Percentiles rank a stretch among this genome's conserved stretches.
Conservation (phyloP, 2,888 invertebrate genomes). For the Drosophila parthenogenetica region DNA sequence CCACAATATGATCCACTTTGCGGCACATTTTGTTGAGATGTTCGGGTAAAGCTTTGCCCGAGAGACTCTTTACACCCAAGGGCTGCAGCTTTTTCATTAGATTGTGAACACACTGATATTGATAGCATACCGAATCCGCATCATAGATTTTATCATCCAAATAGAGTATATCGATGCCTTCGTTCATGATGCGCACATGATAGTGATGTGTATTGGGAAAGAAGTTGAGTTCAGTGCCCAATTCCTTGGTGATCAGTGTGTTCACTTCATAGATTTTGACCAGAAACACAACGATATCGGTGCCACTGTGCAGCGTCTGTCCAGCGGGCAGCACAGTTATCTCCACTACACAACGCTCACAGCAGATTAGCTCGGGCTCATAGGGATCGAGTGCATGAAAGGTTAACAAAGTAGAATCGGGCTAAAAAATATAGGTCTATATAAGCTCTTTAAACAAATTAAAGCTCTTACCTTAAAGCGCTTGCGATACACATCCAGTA, state of each 20-base stretch:
- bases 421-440: conserved; percentile 21
- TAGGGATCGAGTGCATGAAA: conserved; percentile 60
- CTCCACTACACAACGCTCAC: conserved; percentile 51
- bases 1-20: conserved; percentile 5
- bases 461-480: conserved; percentile 49
- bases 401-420: conserved; percentile 46
- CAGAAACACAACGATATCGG: conserved; percentile 55
- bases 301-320: conserved; percentile 37
- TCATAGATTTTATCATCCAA: conserved; percentile 54
- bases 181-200: conserved; percentile 54
- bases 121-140: conserved; percentile 25
- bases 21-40: conserved; percentile 45
- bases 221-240: conserved; percentile 61
- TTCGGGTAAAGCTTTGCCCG: conserved; percentile 51
- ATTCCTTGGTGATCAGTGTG: conserved; percentile 57
- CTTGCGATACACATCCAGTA: conserved; percentile 43
- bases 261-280: conserved; percentile 50
- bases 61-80: conserved; percentile 40
- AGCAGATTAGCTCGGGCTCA: conserved; percentile 66
- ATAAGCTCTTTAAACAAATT: neutral
- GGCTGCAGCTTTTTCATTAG: conserved; percentile 54
- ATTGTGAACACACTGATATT: conserved; percentile 46
- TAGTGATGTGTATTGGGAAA: conserved; percentile 64
- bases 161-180: conserved; percentile 64
- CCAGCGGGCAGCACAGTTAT: conserved; percentile 62